Evolutionary conservation across 2,888 invertebrate species (phyloP), one percentile per base, ranked within the genome.

Genomic region (Endotricha flammealis): DNA sequence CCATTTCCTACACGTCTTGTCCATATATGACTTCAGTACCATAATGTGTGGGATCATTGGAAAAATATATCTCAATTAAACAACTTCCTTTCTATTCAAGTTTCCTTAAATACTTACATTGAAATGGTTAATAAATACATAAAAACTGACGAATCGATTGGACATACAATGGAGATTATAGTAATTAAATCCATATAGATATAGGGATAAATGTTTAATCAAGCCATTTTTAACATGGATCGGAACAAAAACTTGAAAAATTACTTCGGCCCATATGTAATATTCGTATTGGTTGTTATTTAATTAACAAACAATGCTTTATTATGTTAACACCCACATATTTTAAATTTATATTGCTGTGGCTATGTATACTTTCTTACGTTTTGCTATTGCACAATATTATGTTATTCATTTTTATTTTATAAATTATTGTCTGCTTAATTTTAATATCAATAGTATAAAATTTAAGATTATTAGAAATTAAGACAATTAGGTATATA

Each of bases 1-100:
- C 23, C 40, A 50, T 53, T 53, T 56, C 51, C 52, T 50, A 46
- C 46, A 44, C 44, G 36, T 50, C 48, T 41, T 41, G 9, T 29
- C 42, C 35, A 14, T 44, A 25, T 44, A 41, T 33, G 40, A 40
- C 11, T 1, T 2, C 7, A 12, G 4, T 10, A 20, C 12, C 23
- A 27, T 39, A 35, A 38, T 30, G 29, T 22, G 30, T 30, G 32
- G 31, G 11, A 12, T 22, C 12, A 8, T 12, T 4, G 3, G 22
- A 20, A 22, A 20, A 29, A 10, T 16, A 17, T 22, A 31, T 6
- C 20, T 3, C 20, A 31, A 32, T 32, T 25, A 24, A 31, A 16
- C 8, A 23, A 24, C 32, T 25, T 32, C 14, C 14, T 8, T 24
- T 24, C 24, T 1, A 32, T 23, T 14, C 10, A 14, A 32, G 10